phyloP scores from a whole-genome alignment of 2,888 invertebrate species.

The Melanargia galathea region DNA sequence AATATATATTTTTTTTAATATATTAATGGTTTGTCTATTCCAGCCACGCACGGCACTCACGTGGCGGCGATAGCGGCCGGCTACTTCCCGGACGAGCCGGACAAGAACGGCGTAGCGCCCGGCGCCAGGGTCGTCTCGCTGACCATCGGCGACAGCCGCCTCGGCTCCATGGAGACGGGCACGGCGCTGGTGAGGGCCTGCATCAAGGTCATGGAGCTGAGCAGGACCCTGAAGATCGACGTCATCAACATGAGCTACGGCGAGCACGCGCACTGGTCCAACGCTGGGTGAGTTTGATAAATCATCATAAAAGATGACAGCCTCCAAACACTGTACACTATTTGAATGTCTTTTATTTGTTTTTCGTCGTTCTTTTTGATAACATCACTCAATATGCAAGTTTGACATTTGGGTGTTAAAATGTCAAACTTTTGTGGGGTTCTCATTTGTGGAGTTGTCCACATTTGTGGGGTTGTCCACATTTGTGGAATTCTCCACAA shows the following conservation, averaged over 20 bases:
- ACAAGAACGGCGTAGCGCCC: conserved; percentile 96
- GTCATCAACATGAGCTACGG: conserved; percentile 99
- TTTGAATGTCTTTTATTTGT: too few relatives aligned
- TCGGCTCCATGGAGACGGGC: conserved; percentile 98
- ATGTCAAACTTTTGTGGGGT: too few relatives aligned
- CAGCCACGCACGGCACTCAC: conserved; percentile 98
- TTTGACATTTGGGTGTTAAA: too few relatives aligned
- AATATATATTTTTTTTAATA: too few relatives aligned
- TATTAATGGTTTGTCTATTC: conserved; percentile 42
- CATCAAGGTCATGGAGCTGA: conserved; percentile 90
- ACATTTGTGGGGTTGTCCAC: too few relatives aligned
- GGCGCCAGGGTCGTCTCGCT: conserved; percentile 97
- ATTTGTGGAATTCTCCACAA: too few relatives aligned
- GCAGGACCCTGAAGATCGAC: conserved; percentile 85
- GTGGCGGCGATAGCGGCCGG: conserved; percentile 98
- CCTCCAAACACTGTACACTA: too few relatives aligned
- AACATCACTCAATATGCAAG: too few relatives aligned
- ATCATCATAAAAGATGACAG: too few relatives aligned
- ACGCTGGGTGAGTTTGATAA: conserved; percentile 89
- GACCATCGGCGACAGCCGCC: conserved; percentile 95
- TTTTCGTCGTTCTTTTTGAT: too few relatives aligned
- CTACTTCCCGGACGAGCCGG: conserved; percentile 91
- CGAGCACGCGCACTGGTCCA: conserved; percentile 95
- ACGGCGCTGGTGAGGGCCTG: conserved; percentile 95
- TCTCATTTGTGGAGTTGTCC: too few relatives aligned